Percentiles rank a stretch among this genome's conserved stretches.
Conservation (phyloP, 35 echinoderm and acorn worm genomes). For the Patiria miniata region DNA sequence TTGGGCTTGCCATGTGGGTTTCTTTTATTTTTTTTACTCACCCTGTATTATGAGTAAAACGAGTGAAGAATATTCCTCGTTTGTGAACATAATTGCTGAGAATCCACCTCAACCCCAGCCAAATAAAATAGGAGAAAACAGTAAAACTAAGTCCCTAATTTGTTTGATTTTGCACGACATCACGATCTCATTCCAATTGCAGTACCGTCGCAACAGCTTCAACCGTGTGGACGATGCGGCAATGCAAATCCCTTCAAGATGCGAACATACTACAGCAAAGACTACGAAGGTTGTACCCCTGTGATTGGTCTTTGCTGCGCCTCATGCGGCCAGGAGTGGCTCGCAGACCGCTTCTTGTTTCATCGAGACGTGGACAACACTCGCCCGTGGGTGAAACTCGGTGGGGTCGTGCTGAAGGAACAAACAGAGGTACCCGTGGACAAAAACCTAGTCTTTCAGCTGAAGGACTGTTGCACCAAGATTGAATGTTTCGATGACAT, state of each 20-base stretch:
- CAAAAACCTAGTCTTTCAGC: not conserved
- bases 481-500: not conserved
- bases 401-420: not conserved
- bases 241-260: constrained; percentile 13
- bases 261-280: constrained; percentile 9
- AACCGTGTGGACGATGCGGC: constrained; percentile 24
- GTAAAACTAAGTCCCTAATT: too few species aligned
- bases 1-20: too few species aligned
- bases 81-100: too few species aligned
- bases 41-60: too few species aligned
- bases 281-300: not conserved
- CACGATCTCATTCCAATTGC: not conserved
- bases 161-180: not conserved
- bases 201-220: not conserved
- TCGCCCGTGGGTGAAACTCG: not conserved
- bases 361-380: not conserved
- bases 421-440: not conserved
- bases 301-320: constrained; percentile 19
- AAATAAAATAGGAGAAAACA: too few species aligned
- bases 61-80: too few species aligned
- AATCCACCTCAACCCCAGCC: too few species aligned
- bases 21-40: too few species aligned
- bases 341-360: constrained; percentile 23
- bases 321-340: constrained; percentile 53
- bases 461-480: not conserved